Conservation (phyloP, 2,113 vertebrate genomes). For the Fukomys damarensis region DNA sequence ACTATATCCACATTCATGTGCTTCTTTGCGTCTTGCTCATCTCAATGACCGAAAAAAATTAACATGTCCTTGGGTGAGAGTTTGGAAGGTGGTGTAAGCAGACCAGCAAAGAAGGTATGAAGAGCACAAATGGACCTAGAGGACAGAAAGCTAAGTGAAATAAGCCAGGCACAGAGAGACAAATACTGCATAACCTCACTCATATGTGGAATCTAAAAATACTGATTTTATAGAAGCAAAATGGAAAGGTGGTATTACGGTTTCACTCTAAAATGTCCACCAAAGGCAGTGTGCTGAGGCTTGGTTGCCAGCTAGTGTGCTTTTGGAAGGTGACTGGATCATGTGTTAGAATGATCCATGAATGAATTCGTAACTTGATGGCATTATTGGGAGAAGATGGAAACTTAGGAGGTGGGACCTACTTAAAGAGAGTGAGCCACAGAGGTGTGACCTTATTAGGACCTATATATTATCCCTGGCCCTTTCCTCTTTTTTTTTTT, state of each 20-base stretch:
- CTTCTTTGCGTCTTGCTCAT: conserved; percentile 13
- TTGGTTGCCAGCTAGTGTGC: background rate
- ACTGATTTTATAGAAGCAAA: background rate
- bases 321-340: background rate
- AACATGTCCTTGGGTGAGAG: background rate
- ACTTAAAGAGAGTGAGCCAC: background rate
- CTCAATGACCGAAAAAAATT: background rate
- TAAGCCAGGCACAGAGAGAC: background rate
- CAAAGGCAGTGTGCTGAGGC: background rate
- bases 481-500: background rate
- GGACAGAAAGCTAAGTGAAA: background rate
- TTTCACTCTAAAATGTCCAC: background rate
- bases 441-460: background rate
- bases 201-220: background rate
- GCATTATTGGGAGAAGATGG: background rate
- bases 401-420: background rate
- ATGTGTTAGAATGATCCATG: background rate
- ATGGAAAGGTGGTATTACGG: background rate
- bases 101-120: background rate
- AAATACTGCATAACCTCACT: background rate
- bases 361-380: background rate
- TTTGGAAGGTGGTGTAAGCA: background rate
- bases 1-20: background rate
- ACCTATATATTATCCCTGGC: background rate
- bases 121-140: background rate